Evolutionary conservation across 2,797 vertebrate genomes (phyloP), one percentile per base, ranked within the genome.

Genomic region (Pagetopsis macropterus): DNA sequence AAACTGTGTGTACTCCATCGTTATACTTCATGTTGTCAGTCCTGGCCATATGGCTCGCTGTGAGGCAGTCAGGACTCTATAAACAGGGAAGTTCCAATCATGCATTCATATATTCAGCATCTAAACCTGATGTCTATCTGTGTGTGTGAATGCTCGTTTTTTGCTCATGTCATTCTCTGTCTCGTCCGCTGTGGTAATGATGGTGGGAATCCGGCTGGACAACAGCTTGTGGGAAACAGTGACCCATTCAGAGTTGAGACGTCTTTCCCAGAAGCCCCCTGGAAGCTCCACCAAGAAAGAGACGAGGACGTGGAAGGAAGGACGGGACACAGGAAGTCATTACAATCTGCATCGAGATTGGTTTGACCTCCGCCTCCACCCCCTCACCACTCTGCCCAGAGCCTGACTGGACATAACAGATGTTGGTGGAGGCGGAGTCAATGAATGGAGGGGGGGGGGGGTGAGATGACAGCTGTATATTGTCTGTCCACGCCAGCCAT

Each of bases 401-500:
- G 67, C 74, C 81, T 88, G 90, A 93, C 89, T 85, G 89, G 88
- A 91, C 73, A 59, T 86, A 92, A 85, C 94, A 95, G 94, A 94
- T 95, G 94, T 94, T 92, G 62, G 72, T 79, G 84, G 83, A 84
- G 87, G 76, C 60, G 81, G 87, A 86, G 83, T 65, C 70, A 48
- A 79, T 75, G 72, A 68, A 63, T 15, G 23, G 12, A 2, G 33
- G 63, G 31, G 59, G 17, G 69, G 31, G 72, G 67, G 56, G 52
- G 3, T 55, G 5, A 50, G 68, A 56, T 69, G 82, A 88, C 93
- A 95, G 93, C 94, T 95, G 94, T 84, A 88, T 81, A 88, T 90
- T 93, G 91, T 93, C 89, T 88, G 63, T 92, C 87, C 77, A 74
- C 64, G 70, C 84, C 83, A 83, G 81, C 74, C 78, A 90, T 92